Evolutionary conservation across 2,888 invertebrate genomes (phyloP).

Genomic region (Pammene aurita): DNA sequence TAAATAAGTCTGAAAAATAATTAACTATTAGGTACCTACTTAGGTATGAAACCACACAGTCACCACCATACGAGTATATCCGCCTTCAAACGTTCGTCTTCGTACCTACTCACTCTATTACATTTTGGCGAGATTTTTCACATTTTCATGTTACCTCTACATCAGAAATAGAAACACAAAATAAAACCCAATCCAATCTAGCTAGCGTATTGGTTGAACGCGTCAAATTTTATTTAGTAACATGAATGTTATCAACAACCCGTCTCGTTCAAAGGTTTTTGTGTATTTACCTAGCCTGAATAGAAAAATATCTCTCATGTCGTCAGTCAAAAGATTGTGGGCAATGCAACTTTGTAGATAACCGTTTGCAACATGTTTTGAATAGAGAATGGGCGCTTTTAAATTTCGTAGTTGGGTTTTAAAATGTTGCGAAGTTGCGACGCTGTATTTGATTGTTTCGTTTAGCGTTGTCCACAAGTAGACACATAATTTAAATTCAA

Average conservation of each 20-base stretch:
- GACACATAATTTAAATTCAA: too few relatives aligned
- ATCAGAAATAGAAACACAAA: background rate
- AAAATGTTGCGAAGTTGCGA: conserved; percentile 14
- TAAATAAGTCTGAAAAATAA: too few relatives aligned
- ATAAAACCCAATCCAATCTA: conserved; percentile 8
- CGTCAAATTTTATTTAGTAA: background rate
- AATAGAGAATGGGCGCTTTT: conserved; percentile 29
- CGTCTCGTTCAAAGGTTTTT: conserved; percentile 9
- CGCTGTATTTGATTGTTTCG: conserved; percentile 5
- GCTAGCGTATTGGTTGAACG: background rate
- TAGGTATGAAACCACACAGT: too few relatives aligned
- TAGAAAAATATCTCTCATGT: conserved; percentile 15
- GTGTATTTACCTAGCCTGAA: conserved; percentile 11
- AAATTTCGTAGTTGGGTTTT: conserved; percentile 8
- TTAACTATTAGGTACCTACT: too few relatives aligned
- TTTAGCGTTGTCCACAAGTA: background rate
- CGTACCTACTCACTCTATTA: too few relatives aligned
- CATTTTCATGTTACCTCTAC: background rate
- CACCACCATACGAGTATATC: too few relatives aligned
- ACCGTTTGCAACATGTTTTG: conserved; percentile 25
- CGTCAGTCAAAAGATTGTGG: conserved; percentile 24
- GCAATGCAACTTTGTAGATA: conserved; percentile 29
- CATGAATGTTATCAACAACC: background rate
- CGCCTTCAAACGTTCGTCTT: too few relatives aligned
- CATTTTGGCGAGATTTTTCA: too few relatives aligned